phyloP scores from a whole-genome alignment of 2,888 invertebrate genomes.

The Gortyna flavago region DNA sequence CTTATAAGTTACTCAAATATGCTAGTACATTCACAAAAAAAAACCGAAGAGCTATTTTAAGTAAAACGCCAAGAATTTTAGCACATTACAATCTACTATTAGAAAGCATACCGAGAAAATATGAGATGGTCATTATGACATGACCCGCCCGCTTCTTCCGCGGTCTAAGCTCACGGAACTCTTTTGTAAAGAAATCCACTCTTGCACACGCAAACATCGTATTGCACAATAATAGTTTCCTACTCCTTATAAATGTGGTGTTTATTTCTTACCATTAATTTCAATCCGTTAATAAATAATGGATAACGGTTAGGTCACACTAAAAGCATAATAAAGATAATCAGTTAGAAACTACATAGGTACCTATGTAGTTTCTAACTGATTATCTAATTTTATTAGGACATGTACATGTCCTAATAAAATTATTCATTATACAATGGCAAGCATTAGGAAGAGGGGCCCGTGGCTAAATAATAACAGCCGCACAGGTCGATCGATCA shows the following conservation, averaged over 20 bases:
- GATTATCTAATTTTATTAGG: no score
- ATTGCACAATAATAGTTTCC: slow-evolving; percentile 48
- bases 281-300: slow-evolving; percentile 28
- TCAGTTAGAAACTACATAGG: not conserved
- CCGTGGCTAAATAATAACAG: no score
- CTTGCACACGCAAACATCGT: slow-evolving; percentile 46
- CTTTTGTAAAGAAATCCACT: slow-evolving; percentile 48
- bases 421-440: not conserved
- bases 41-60: slow-evolving; percentile 32
- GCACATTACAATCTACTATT: slow-evolving; percentile 50
- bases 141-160: slow-evolving; percentile 59
- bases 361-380: no score
- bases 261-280: slow-evolving; percentile 39
- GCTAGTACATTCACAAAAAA: slow-evolving; percentile 1
- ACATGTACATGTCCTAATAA: not conserved
- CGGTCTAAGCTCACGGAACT: slow-evolving; percentile 44
- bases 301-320: slow-evolving; percentile 40
- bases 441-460: no score
- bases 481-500: no score
- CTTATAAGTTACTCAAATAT: not conserved
- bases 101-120: slow-evolving; percentile 59
- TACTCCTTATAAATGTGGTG: slow-evolving; percentile 32
- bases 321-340: slow-evolving; percentile 19
- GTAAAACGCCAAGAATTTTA: slow-evolving; percentile 38
- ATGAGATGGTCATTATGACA: slow-evolving; percentile 58